These are phyloP conservation scores for Cercopithecus hamlyni DNA, from an alignment of 2,797 vertebrate genomes.

Conservation along the genomic window DNA sequence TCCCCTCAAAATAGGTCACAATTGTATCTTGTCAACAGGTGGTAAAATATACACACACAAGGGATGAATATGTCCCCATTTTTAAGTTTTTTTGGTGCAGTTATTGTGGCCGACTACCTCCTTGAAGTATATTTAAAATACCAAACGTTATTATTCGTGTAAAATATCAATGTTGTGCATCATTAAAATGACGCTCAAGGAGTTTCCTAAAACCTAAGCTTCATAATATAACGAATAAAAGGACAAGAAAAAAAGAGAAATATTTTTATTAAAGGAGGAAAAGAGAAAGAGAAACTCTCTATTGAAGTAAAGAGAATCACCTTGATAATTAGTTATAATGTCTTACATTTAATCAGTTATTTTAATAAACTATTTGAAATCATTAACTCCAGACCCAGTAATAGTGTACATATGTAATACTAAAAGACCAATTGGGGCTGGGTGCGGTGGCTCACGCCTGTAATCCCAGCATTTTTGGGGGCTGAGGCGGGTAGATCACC, in stretches of 20 bases:
- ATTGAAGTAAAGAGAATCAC: background rate
- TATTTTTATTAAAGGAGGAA: background rate
- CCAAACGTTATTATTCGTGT: background rate
- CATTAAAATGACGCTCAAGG: background rate
- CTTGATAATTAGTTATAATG: background rate
- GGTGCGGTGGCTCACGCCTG: too few species aligned
- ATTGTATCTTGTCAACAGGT: background rate
- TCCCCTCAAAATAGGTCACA: background rate
- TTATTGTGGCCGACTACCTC: background rate
- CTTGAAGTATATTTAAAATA: background rate
- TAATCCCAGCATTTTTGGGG: too few species aligned
- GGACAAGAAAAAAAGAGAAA: background rate
- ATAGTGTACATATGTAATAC: too few species aligned
- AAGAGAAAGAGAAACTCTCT: background rate
- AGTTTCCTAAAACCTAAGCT: background rate
- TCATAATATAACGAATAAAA: background rate
- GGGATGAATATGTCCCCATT: background rate
- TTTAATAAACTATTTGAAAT: constrained; percentile 47
- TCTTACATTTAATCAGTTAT: background rate
- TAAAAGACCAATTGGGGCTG: too few species aligned
- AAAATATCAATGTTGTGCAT: background rate
- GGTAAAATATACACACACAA: background rate
- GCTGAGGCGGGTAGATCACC: too few species aligned
- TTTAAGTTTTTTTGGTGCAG: background rate
- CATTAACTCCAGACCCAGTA: too few species aligned